phyloP scores from a whole-genome alignment of 2,113 vertebrate genomes.

The Rhipidura dahli region DNA sequence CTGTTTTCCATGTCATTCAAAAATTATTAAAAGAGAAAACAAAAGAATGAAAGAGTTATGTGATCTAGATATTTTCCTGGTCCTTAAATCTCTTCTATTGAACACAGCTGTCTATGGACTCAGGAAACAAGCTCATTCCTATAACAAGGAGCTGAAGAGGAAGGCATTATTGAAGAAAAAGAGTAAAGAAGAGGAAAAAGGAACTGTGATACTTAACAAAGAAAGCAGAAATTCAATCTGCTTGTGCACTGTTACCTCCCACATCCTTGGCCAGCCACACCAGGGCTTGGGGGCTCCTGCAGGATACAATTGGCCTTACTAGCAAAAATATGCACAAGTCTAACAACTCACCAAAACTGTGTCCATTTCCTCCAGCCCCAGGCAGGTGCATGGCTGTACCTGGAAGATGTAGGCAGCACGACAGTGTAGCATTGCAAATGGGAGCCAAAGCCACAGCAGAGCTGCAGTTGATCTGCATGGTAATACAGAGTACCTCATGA shows the following conservation, averaged over 20 bases:
- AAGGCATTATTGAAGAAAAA: background rate
- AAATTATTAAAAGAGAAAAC: background rate
- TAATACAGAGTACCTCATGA: background rate
- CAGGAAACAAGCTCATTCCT: background rate
- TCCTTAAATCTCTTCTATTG: background rate
- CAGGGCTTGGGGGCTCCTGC: background rate
- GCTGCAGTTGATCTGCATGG: rapidly evolving
- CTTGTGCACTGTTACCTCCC: background rate
- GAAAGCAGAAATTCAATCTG: background rate
- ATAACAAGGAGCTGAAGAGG: background rate
- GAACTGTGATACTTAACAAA: background rate
- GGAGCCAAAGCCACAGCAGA: background rate
- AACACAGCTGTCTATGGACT: background rate
- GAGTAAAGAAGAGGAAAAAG: background rate
- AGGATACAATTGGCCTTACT: rapidly evolving
- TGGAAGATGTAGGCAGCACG: background rate
- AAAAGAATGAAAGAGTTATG: background rate
- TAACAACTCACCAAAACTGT: background rate
- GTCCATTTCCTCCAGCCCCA: background rate
- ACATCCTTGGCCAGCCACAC: background rate
- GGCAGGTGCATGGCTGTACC: background rate
- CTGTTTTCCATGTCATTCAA: background rate
- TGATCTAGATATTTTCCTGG: background rate
- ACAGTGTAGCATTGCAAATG: background rate
- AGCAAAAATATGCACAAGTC: background rate